Conservation (phyloP, 2,888 invertebrate species). For the Drosophila incognita region DNA sequence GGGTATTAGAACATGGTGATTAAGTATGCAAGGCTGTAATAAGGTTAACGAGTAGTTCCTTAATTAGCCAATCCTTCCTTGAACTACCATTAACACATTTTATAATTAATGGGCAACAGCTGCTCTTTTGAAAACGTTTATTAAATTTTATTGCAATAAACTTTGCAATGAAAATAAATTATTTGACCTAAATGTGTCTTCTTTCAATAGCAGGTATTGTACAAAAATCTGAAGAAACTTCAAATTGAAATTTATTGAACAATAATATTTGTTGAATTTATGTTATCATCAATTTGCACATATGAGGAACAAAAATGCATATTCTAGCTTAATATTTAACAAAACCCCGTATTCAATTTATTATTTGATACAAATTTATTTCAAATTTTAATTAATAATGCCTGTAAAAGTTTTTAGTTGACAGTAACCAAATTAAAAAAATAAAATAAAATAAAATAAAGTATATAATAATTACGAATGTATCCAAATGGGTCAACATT, state of each 20-base stretch:
- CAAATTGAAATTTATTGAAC: neutral
- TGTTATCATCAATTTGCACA: neutral
- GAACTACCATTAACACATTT: neutral
- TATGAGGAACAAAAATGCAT: neutral
- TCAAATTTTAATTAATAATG: neutral
- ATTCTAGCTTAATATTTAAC: neutral
- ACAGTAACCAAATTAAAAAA: neutral
- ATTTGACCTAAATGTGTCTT: neutral
- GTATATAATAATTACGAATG: neutral
- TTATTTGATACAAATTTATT: neutral
- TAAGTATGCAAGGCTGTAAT: neutral
- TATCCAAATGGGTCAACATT: neutral
- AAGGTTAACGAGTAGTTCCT: neutral
- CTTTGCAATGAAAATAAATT: neutral
- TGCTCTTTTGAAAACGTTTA: neutral
- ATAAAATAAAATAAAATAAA: neutral
- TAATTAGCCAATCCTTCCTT: conserved; percentile 2
- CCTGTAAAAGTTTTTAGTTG: no score
- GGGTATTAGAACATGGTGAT: conserved; percentile 27
- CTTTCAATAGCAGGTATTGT: neutral
- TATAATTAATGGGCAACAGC: neutral
- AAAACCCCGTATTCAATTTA: neutral
- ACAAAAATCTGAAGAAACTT: neutral
- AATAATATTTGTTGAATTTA: neutral
- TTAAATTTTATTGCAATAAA: neutral